Conservation (phyloP, 2,797 vertebrate species). For the Crenichthys baileyi region DNA sequence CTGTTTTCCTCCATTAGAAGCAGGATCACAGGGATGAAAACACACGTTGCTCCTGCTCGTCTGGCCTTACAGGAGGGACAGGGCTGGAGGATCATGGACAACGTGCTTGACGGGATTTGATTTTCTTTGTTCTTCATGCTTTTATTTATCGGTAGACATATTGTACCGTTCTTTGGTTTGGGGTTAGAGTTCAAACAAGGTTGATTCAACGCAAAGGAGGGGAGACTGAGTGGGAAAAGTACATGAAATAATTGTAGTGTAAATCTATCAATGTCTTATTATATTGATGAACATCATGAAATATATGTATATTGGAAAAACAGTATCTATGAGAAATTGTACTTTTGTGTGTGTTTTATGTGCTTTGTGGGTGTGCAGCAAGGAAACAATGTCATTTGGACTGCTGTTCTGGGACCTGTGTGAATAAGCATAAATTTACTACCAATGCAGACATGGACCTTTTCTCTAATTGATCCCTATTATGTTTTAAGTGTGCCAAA, state of each 20-base stretch:
- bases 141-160: slow-evolving; percentile 77
- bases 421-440: slow-evolving; percentile 70
- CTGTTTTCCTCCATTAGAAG: slow-evolving; percentile 43
- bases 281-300: slow-evolving; percentile 88
- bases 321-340: slow-evolving; percentile 79
- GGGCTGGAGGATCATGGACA: slow-evolving; percentile 73
- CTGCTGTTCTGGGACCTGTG: slow-evolving; percentile 62
- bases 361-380: slow-evolving; percentile 78
- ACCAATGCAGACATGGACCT: slow-evolving; percentile 49
- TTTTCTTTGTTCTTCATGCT: slow-evolving; percentile 49
- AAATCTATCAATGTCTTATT: slow-evolving; percentile 88
- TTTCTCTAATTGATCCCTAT: slow-evolving; percentile 43
- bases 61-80: slow-evolving; percentile 82
- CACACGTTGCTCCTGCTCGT: slow-evolving; percentile 69
- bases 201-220: slow-evolving; percentile 71
- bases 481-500: slow-evolving; percentile 37
- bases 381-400: slow-evolving; percentile 78
- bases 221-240: slow-evolving; percentile 80
- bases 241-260: slow-evolving; percentile 84
- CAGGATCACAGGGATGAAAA: slow-evolving; percentile 49
- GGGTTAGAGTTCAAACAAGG: slow-evolving; percentile 74
- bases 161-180: slow-evolving; percentile 77
- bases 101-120: slow-evolving; percentile 50
- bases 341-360: slow-evolving; percentile 81
- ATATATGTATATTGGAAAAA: slow-evolving; percentile 86